These are phyloP conservation scores for Hyposoter didymator DNA, from an alignment of 2,888 invertebrate species.

Conservation along the genomic window DNA sequence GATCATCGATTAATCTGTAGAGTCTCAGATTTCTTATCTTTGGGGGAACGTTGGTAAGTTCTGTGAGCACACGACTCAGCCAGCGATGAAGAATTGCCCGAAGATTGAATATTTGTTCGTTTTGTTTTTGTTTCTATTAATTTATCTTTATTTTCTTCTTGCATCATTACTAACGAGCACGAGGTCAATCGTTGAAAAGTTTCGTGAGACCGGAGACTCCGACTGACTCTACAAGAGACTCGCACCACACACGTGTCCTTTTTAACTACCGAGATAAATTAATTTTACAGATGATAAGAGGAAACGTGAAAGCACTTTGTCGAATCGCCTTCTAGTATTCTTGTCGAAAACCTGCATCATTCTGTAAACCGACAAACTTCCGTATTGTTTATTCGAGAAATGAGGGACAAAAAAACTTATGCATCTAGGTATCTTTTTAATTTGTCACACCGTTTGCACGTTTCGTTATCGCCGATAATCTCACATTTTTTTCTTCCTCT, in stretches of 20 bases:
- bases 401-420: conserved; percentile 55
- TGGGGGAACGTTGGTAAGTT: conserved; percentile 71
- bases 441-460: conserved; percentile 57
- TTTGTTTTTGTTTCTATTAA: conserved; percentile 44
- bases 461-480: conserved; percentile 23
- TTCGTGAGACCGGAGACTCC: conserved; percentile 15
- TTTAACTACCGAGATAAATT: conserved; percentile 67
- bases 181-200: conserved; percentile 3
- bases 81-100: conserved; percentile 55
- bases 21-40: conserved; percentile 68
- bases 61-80: conserved; percentile 8
- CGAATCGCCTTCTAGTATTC: conserved; percentile 78
- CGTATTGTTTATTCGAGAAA: conserved; percentile 68
- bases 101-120: conserved; percentile 42
- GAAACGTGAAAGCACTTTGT: conserved; percentile 77
- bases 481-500: conserved; percentile 46
- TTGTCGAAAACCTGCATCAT: conserved; percentile 80
- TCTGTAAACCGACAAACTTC: conserved; percentile 72
- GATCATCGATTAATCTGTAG: conserved; percentile 23
- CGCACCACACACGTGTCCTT: conserved; percentile 37
- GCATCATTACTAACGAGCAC: conserved; percentile 48
- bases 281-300: conserved; percentile 78
- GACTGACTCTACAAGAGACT: conserved; percentile 21
- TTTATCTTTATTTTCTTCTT: conserved; percentile 13
- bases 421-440: conserved; percentile 68